phyloP scores from a whole-genome alignment of 1,140 invertebrate species.

The Drosophila kepulauana region DNA sequence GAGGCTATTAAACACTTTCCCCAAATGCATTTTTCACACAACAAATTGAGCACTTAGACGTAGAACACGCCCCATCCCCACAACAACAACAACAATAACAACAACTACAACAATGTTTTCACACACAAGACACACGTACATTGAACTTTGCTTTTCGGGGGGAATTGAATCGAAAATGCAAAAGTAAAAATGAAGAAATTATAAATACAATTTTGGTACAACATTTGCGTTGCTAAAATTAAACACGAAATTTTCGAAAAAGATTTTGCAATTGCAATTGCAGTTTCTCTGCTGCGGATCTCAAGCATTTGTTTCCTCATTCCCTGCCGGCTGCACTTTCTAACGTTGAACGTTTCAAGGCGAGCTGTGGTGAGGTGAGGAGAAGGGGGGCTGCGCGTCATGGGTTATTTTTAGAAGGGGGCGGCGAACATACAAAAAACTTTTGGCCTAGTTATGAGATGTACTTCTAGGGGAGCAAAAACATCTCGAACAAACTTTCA shows the following conservation, averaged over 20 bases:
- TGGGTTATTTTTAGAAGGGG: slow-evolving; percentile 58
- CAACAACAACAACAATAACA: slow-evolving; percentile 17
- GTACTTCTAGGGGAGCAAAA: slow-evolving; percentile 44
- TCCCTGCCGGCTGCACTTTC: slow-evolving; percentile 52
- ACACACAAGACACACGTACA: slow-evolving; percentile 61
- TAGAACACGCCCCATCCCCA: slow-evolving; percentile 56
- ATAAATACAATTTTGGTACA: slow-evolving; percentile 32
- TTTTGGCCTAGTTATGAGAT: slow-evolving; percentile 70
- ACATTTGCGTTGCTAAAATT: slow-evolving; percentile 73
- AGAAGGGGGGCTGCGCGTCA: slow-evolving; percentile 40
- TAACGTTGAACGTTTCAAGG: neutral
- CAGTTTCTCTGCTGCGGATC: slow-evolving; percentile 22
- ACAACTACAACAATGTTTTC: slow-evolving; percentile 40
- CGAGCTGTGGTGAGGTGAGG: neutral
- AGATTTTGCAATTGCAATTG: slow-evolving; percentile 53
- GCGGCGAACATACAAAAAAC: slow-evolving; percentile 47
- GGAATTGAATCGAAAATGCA: slow-evolving; percentile 5
- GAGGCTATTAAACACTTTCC: slow-evolving; percentile 71
- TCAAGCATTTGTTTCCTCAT: slow-evolving; percentile 77
- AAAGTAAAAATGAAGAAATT: slow-evolving; percentile 28
- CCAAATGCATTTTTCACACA: slow-evolving; percentile 57
- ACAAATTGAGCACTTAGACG: slow-evolving; percentile 72
- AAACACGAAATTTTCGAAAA: slow-evolving; percentile 44
- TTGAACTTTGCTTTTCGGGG: slow-evolving; percentile 68
- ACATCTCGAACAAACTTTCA: slow-evolving; percentile 16